A percentile compares a stretch with the other conserved stretches of the same genome.
These are phyloP conservation scores for Saimiri boliviensis DNA, from an alignment of 2,113 vertebrate genomes.

Conservation along the genomic window DNA sequence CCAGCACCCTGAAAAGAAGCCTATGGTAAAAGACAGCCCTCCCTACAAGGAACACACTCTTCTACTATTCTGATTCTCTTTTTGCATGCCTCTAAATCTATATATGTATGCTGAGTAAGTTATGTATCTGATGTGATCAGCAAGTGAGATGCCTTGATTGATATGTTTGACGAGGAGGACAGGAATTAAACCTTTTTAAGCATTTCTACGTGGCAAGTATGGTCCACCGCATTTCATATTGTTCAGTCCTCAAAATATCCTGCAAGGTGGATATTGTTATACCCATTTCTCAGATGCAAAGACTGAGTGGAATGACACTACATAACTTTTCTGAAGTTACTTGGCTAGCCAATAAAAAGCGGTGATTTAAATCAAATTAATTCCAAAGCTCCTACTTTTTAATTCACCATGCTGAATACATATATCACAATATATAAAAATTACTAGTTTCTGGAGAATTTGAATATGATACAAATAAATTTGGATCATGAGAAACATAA, in stretches of 20 bases:
- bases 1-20: slow-evolving; percentile 36
- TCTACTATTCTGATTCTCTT: background rate
- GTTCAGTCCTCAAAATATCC: background rate
- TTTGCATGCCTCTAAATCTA: background rate
- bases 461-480: slow-evolving; percentile 54
- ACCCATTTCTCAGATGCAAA: slow-evolving; percentile 39
- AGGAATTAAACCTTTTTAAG: slow-evolving; percentile 40
- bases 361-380: background rate
- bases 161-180: background rate
- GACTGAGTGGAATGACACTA: background rate
- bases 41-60: background rate
- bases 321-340: background rate
- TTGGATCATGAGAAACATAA: slow-evolving; percentile 38
- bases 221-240: background rate
- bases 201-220: background rate
- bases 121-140: background rate
- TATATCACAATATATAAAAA: background rate
- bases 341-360: background rate
- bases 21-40: background rate
- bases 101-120: background rate
- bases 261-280: background rate
- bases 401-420: background rate
- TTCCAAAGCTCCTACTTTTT: background rate
- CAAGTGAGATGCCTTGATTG: background rate
- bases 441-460: background rate